These are phyloP conservation scores for Pachymerium ferrugineum DNA, from an alignment of 2,888 invertebrate species.

Conservation along the genomic window DNA sequence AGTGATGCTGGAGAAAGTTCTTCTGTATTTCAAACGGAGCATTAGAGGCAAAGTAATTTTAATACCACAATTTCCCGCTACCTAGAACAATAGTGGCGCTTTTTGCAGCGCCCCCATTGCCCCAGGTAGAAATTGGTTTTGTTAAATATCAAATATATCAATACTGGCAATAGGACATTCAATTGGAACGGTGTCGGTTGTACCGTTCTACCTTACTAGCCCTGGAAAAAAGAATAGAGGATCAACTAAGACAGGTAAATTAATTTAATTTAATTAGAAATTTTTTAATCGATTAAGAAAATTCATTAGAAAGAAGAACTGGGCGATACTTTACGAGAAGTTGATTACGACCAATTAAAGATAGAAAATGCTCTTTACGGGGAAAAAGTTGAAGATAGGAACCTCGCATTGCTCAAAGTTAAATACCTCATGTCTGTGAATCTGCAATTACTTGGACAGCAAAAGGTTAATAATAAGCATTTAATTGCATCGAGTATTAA, in stretches of 20 bases:
- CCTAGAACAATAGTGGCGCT: too few species aligned
- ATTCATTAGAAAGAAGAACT: neutral
- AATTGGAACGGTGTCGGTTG: neutral
- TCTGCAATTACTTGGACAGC: neutral
- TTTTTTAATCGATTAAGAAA: neutral
- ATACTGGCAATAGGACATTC: too few species aligned
- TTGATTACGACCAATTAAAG: slow-evolving; percentile 30
- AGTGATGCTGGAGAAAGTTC: neutral
- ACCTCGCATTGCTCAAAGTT: neutral
- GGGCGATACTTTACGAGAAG: neutral
- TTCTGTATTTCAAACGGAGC: neutral
- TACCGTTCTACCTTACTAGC: neutral
- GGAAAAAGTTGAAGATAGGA: slow-evolving; percentile 11
- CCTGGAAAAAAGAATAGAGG: neutral
- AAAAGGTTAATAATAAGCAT: too few species aligned
- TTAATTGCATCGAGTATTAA: neutral
- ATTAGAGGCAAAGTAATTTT: neutral
- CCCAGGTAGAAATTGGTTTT: too few species aligned
- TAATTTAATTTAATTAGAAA: neutral
- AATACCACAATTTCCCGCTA: too few species aligned
- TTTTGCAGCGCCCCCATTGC: too few species aligned
- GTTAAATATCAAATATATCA: too few species aligned
- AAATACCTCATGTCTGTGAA: neutral
- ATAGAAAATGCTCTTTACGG: slow-evolving; percentile 17
- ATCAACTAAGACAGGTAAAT: neutral